phyloP scores from a whole-genome alignment of 2,797 vertebrate genomes.

The Balearica regulorum region DNA sequence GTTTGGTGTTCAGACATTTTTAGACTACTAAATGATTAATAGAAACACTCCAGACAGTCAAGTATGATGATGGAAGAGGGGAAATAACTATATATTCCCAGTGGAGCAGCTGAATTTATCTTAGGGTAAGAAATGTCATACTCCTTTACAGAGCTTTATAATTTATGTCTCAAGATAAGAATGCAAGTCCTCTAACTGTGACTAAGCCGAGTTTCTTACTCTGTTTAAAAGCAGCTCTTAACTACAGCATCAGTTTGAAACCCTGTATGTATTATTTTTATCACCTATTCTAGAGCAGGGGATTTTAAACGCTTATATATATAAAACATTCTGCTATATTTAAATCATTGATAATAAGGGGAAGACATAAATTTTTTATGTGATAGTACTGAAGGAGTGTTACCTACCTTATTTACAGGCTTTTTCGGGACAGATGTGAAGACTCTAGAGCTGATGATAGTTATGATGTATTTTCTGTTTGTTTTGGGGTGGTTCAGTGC shows the following conservation, averaged over 20 bases:
- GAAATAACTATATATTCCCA: conserved; percentile 1
- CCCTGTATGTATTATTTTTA: neutral
- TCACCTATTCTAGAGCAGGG: neutral
- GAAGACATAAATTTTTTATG: neutral
- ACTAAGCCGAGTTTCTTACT: neutral
- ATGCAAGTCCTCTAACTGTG: neutral
- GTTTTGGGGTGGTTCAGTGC: neutral
- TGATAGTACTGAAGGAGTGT: neutral
- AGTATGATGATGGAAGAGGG: neutral
- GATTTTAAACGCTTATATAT: neutral
- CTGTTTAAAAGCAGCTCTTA: neutral
- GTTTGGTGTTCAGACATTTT: neutral
- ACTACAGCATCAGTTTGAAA: neutral
- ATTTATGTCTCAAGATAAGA: neutral
- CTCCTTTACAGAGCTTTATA: neutral
- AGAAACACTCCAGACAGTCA: neutral
- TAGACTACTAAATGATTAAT: neutral
- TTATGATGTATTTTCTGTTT: neutral
- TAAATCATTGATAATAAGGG: neutral
- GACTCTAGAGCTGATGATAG: neutral
- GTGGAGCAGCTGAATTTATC: neutral
- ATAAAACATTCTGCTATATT: neutral
- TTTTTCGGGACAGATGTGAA: neutral
- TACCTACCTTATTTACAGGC: neutral
- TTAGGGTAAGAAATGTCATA: neutral